Conservation (phyloP, 2,888 invertebrate genomes). For the Platycnemis pennipes region DNA sequence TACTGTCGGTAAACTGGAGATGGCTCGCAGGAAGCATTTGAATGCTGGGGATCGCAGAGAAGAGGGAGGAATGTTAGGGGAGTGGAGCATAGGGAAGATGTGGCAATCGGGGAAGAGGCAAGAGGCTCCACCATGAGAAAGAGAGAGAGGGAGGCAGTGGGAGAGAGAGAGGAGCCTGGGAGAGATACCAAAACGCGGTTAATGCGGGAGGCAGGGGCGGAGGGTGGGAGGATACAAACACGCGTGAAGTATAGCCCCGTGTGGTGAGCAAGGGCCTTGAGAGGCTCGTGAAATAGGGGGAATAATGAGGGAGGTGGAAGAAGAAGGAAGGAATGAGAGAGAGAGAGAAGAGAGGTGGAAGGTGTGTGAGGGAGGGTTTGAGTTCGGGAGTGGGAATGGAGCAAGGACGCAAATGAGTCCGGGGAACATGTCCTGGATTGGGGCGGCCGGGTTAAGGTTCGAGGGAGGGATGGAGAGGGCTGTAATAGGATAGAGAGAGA, state of each 20-base stretch:
- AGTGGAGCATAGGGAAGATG: background rate
- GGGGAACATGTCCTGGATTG: background rate
- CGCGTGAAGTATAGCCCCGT: constrained; percentile 5
- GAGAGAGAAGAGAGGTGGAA: background rate
- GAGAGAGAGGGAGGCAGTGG: background rate
- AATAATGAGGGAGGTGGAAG: background rate
- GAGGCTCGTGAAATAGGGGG: background rate
- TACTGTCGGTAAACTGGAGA: too few species aligned
- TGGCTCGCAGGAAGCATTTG: background rate
- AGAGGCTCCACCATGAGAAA: background rate
- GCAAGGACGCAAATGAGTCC: background rate
- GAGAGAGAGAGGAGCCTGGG: background rate
- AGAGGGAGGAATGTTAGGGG: background rate
- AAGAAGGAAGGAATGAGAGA: background rate
- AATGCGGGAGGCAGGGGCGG: background rate
- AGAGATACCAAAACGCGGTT: background rate
- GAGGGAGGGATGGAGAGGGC: background rate
- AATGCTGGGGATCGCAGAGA: background rate
- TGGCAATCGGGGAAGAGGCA: background rate
- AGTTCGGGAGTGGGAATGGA: background rate
- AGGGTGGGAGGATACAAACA: background rate
- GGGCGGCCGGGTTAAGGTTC: background rate
- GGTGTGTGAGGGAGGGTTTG: background rate
- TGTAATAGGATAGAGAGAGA: background rate
- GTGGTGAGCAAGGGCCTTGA: background rate